Conservation (phyloP, 2,888 invertebrate species). For the Noctua fimbriata region DNA sequence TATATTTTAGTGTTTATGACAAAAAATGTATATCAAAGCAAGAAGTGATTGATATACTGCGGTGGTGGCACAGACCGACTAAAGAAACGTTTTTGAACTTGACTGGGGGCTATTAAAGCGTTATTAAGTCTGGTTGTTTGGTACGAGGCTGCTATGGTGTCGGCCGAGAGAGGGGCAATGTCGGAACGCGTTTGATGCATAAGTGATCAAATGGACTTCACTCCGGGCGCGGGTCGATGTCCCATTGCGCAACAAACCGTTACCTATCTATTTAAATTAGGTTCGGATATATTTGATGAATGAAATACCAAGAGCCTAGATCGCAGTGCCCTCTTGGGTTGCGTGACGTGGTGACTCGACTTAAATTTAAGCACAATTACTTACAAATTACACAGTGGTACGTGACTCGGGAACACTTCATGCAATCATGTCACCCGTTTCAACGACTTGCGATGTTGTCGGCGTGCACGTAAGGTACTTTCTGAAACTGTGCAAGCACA, state of each 20-base stretch:
- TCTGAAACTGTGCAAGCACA: constrained; percentile 27
- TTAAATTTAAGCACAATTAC: constrained; percentile 75
- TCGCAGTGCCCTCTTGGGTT: constrained; percentile 67
- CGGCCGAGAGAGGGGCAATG: constrained; percentile 72
- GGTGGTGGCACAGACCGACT: constrained; percentile 66
- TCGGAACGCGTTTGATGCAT: constrained; percentile 87
- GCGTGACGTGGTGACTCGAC: constrained; percentile 71
- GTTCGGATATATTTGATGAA: constrained; percentile 83
- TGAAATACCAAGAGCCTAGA: constrained; percentile 72
- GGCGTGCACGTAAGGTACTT: constrained; percentile 23
- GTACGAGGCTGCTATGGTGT: constrained; percentile 70
- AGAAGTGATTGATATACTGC: constrained; percentile 75
- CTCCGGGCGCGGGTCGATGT: constrained; percentile 82
- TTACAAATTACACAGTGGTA: constrained; percentile 77
- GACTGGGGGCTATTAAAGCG: constrained; percentile 77
- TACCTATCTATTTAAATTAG: constrained; percentile 87
- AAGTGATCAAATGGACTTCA: constrained; percentile 85
- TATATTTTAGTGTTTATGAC: constrained; percentile 54
- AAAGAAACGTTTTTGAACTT: constrained; percentile 79
- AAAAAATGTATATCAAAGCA: constrained; percentile 66
- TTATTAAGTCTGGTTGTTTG: constrained; percentile 77
- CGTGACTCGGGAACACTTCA: constrained; percentile 78
- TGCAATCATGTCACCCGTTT: constrained; percentile 76
- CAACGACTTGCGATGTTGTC: constrained; percentile 70
- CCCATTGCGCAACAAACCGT: constrained; percentile 87